Conservation (phyloP, 1,140 invertebrate species). For the Drosophila sproati region DNA sequence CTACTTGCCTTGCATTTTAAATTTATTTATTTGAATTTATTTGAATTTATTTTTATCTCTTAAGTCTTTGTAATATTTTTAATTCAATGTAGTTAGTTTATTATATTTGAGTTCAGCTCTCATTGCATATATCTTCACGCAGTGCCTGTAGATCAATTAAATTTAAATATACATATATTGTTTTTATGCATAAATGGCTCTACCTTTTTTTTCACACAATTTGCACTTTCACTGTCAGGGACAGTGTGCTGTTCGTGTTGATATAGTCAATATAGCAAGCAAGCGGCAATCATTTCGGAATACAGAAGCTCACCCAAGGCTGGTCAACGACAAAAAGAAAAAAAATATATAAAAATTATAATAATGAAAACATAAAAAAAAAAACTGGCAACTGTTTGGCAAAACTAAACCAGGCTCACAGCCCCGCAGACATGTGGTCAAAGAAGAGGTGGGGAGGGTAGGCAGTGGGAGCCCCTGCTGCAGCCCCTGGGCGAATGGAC, state of each 20-base stretch:
- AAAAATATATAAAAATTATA: slow-evolving; percentile 22
- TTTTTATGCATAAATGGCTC: background rate
- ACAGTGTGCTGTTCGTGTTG: slow-evolving; percentile 52
- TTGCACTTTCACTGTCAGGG: slow-evolving; percentile 48
- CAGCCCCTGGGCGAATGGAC: slow-evolving; percentile 26
- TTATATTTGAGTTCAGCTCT: too few relatives aligned
- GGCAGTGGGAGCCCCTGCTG: background rate
- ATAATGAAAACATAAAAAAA: slow-evolving; percentile 36
- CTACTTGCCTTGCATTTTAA: too few relatives aligned
- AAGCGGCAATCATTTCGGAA: slow-evolving; percentile 59
- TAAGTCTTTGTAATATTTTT: too few relatives aligned
- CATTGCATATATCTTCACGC: background rate
- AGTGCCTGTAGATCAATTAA: background rate
- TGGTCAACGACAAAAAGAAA: slow-evolving; percentile 31
- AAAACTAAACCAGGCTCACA: slow-evolving; percentile 80
- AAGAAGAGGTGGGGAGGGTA: background rate
- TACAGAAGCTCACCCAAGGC: slow-evolving; percentile 57
- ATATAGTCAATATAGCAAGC: slow-evolving; percentile 62
- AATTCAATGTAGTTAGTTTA: too few relatives aligned
- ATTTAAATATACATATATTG: background rate
- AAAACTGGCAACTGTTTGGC: slow-evolving; percentile 68
- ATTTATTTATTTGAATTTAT: too few relatives aligned
- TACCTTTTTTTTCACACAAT: slow-evolving; percentile 19
- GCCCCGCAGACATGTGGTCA: slow-evolving; percentile 60
- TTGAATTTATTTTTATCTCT: too few relatives aligned